These are phyloP conservation scores for Sylvietta virens DNA, from an alignment of 2,113 vertebrate genomes.

Conservation along the genomic window DNA sequence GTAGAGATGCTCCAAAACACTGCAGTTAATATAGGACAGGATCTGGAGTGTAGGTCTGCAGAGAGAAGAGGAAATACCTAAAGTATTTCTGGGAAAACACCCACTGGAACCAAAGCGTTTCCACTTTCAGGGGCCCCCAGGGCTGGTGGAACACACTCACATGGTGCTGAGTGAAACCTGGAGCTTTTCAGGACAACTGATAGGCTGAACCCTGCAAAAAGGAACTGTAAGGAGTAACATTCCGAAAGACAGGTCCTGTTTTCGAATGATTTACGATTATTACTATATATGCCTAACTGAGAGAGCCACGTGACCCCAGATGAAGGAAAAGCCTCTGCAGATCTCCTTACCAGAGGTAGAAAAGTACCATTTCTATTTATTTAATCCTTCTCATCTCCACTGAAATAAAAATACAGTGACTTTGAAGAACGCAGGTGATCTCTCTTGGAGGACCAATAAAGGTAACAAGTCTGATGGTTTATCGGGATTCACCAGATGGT, in stretches of 20 bases:
- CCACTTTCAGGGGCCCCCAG: not conserved
- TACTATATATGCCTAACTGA: not conserved
- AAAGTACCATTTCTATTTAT: not conserved
- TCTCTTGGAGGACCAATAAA: not conserved
- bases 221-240: not conserved
- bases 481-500: not conserved
- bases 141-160: not conserved
- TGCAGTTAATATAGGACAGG: not conserved
- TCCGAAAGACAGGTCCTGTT: not conserved
- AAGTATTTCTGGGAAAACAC: constrained; percentile 12
- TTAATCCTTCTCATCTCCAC: not conserved
- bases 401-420: not conserved
- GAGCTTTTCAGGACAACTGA: not conserved
- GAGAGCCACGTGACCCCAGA: not conserved
- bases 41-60: not conserved
- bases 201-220: not conserved
- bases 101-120: not conserved
- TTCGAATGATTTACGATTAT: not conserved
- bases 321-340: not conserved
- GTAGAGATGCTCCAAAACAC: not conserved
- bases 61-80: not conserved
- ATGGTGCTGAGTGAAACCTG: not conserved
- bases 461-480: not conserved
- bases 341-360: not conserved
- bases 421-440: constrained; percentile 1